A percentile compares a stretch with the other conserved stretches of the same genome.
Conservation (phyloP, 2,797 vertebrate species). For the Urophycis tenuis region DNA sequence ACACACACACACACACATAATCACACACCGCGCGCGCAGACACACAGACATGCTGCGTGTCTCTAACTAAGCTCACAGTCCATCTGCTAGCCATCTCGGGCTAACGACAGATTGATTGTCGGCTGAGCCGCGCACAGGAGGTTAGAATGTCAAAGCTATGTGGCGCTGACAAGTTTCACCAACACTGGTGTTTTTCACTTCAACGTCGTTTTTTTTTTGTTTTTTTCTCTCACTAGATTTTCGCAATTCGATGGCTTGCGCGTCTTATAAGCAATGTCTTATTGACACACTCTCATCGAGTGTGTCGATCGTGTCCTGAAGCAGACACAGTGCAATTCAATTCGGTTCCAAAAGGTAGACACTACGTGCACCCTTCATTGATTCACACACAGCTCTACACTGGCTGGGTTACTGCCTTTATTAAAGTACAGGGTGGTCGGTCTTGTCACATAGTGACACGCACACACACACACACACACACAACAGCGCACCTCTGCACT, state of each 20-base stretch:
- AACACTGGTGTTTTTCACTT: not conserved
- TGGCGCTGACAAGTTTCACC: slow-evolving; percentile 25
- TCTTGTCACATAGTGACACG: too few relatives aligned
- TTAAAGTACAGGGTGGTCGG: not conserved
- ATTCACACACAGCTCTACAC: not conserved
- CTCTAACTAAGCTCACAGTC: slow-evolving; percentile 1
- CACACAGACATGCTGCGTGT: slow-evolving; percentile 3
- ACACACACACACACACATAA: slow-evolving; percentile 4
- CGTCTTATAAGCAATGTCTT: not conserved
- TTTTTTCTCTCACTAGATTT: not conserved
- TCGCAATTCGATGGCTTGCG: not conserved
- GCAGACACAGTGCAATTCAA: not conserved
- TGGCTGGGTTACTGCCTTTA: not conserved
- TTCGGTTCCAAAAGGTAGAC: not conserved
- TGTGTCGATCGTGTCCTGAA: not conserved
- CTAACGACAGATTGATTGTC: slow-evolving; percentile 34
- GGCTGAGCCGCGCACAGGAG: slow-evolving; percentile 13
- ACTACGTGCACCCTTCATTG: not conserved
- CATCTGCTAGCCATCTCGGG: slow-evolving; percentile 7
- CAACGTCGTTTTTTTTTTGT: not conserved
- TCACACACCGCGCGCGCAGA: slow-evolving; percentile 8
- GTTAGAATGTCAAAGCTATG: slow-evolving; percentile 28
- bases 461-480: too few relatives aligned
- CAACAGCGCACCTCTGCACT: too few relatives aligned
- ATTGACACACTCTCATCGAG: not conserved